Percentiles rank a stretch among this genome's conserved stretches.
phyloP scores from a whole-genome alignment of 2,888 invertebrate genomes.

The Vanessa cardui region DNA sequence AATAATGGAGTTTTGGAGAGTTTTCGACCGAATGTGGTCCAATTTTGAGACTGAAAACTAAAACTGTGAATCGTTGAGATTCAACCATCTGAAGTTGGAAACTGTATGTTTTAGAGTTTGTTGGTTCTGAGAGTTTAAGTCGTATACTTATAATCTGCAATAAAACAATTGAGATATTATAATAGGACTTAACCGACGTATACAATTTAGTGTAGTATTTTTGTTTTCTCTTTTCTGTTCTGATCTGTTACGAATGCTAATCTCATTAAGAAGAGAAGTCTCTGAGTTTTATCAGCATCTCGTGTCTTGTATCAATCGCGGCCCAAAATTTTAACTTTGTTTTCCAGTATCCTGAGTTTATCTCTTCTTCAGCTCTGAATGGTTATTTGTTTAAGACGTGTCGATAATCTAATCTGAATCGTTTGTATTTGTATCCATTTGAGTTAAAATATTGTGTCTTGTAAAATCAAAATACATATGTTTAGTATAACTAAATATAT shows the following conservation, averaged over 20 bases:
- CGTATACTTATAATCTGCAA: too few relatives aligned
- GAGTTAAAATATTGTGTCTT: not conserved
- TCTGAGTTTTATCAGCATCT: not conserved
- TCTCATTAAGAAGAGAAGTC: not conserved
- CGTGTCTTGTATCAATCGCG: not conserved
- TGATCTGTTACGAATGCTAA: not conserved
- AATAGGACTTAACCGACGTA: too few relatives aligned
- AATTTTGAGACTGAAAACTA: not conserved
- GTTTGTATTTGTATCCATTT: not conserved
- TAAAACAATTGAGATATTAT: too few relatives aligned
- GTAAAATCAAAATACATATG: too few relatives aligned
- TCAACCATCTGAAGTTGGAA: not conserved
- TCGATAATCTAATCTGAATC: not conserved
- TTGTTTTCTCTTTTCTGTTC: too few relatives aligned
- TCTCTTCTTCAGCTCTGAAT: not conserved
- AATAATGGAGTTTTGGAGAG: constrained; percentile 5
- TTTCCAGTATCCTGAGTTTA: not conserved
- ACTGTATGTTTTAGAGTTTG: not conserved
- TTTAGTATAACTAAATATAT: too few relatives aligned
- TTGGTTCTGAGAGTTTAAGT: not conserved
- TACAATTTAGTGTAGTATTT: too few relatives aligned
- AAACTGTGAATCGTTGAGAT: too few relatives aligned
- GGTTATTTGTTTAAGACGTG: not conserved
- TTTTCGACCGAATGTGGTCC: not conserved
- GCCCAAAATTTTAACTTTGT: not conserved